Conservation (phyloP, 2,113 vertebrate genomes). For the Galeopterus variegatus region DNA sequence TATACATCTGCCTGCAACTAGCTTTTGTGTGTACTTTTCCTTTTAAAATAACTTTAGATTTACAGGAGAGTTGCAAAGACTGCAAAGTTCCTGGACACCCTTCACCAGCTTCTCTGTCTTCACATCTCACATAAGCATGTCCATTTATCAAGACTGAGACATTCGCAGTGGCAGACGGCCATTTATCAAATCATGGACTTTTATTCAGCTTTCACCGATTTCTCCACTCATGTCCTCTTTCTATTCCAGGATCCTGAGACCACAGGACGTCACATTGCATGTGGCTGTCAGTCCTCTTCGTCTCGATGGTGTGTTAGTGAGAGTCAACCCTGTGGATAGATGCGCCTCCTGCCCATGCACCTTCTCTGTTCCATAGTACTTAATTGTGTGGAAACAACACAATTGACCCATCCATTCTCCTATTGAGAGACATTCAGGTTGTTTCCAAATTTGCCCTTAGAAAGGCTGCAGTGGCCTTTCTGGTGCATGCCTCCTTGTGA, state of each 20-base stretch:
- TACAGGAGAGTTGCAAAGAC: not conserved
- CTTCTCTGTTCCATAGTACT: not conserved
- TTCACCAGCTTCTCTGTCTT: not conserved
- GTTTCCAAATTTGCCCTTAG: too few relatives aligned
- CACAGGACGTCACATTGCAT: not conserved
- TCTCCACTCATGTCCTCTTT: not conserved
- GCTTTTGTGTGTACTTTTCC: not conserved
- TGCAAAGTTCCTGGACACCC: not conserved
- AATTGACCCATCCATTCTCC: too few relatives aligned
- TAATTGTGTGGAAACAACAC: not conserved
- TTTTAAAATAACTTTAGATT: not conserved
- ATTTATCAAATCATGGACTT: not conserved
- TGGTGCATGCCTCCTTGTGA: fast-evolving
- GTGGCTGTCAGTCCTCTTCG: too few relatives aligned
- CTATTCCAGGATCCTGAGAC: not conserved
- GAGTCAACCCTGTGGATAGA: fast-evolving
- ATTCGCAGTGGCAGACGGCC: fast-evolving
- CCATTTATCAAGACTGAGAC: not conserved
- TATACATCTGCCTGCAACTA: not conserved
- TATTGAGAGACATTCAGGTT: too few relatives aligned
- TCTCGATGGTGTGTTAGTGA: fast-evolving
- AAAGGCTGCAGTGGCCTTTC: fast-evolving
- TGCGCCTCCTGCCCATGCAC: not conserved
- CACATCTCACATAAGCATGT: not conserved
- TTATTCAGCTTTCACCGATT: fast-evolving